Conservation (phyloP, 2,888 invertebrate genomes). For the Zygaena filipendulae region DNA sequence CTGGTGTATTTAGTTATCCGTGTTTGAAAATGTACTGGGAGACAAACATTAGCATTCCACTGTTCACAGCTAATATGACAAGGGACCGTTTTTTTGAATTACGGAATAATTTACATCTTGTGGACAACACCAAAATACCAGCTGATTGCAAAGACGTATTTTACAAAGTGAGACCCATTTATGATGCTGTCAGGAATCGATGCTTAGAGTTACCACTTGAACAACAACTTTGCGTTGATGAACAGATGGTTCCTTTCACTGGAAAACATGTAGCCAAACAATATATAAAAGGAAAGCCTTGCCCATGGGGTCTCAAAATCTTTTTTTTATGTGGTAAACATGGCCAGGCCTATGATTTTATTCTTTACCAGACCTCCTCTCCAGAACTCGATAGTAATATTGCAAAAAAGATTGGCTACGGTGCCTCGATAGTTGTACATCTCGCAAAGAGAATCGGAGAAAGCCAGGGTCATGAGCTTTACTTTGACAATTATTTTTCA, state of each 20-base stretch:
- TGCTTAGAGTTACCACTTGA: slow-evolving; percentile 15
- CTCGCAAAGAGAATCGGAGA: slow-evolving; percentile 20
- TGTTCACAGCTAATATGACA: slow-evolving; percentile 3
- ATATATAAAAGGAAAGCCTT: slow-evolving; percentile 2
- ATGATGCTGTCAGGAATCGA: slow-evolving; percentile 14
- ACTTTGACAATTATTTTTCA: slow-evolving; percentile 16
- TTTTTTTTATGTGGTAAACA: slow-evolving; percentile 1
- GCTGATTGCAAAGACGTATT: slow-evolving; percentile 12
- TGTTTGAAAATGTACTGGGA: slow-evolving; percentile 20
- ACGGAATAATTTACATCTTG: slow-evolving; percentile 14
- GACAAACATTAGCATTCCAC: slow-evolving; percentile 2
- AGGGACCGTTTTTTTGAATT: slow-evolving; percentile 5
- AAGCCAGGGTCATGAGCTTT: slow-evolving; percentile 16
- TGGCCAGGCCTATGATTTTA: slow-evolving; percentile 1
- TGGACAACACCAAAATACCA: slow-evolving; percentile 12
- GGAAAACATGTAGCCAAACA: slow-evolving; percentile 2
- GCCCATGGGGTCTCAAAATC: slow-evolving; percentile 2
- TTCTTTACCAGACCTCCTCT: slow-evolving; percentile 1
- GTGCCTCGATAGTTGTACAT: slow-evolving; percentile 18
- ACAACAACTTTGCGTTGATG: slow-evolving; percentile 11
- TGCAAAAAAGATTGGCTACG: slow-evolving; percentile 16
- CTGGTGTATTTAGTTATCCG: slow-evolving; percentile 18
- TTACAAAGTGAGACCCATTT: slow-evolving; percentile 15
- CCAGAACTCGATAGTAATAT: slow-evolving; percentile 1
- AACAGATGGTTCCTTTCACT: slow-evolving; percentile 4